Conservation (phyloP, 2,888 invertebrate genomes). For the Conus canariensis region DNA sequence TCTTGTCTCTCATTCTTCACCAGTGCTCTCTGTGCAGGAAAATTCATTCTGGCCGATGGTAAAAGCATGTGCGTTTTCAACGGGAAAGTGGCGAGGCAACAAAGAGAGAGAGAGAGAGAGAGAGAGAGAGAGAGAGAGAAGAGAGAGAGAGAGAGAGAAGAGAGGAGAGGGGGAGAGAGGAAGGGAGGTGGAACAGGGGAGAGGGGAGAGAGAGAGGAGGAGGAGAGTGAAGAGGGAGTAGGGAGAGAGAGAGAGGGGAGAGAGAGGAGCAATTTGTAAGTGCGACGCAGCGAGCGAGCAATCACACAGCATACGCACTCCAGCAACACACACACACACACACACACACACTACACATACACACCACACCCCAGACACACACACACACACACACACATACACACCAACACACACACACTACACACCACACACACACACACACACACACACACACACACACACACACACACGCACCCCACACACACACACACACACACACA, state of each 20-base stretch:
- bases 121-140: background rate
- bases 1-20: background rate
- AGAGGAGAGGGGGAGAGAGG: background rate
- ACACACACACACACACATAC: background rate
- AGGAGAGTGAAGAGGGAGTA: background rate
- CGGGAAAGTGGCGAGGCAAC: background rate
- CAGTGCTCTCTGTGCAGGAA: background rate
- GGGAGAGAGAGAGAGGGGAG: conserved; percentile 8
- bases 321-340: too few species aligned
- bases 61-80: background rate
- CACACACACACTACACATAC: too few species aligned
- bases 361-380: too few species aligned
- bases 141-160: background rate
- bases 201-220: background rate
- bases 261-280: background rate
- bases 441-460: too few species aligned
- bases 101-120: background rate
- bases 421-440: background rate
- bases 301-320: too few species aligned
- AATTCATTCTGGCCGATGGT: background rate
- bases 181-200: background rate
- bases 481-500: background rate
- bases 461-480: too few species aligned
- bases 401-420: background rate
- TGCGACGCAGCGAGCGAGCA: background rate